Evolutionary conservation across 1,140 invertebrate genomes (phyloP).

Genomic region (Zaprionus nigranus): DNA sequence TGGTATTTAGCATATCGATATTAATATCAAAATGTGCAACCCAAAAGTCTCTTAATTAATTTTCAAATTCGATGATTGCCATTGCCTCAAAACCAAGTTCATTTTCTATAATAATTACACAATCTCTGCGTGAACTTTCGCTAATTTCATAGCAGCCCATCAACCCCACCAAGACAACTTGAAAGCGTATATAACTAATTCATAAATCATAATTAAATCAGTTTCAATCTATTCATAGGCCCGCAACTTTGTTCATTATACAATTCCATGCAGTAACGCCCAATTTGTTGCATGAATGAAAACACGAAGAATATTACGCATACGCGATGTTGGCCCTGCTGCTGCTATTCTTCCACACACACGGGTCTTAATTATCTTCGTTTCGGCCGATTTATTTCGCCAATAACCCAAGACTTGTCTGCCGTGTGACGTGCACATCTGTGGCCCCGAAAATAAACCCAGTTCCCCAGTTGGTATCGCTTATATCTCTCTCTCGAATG

Average conservation of each 20-base stretch:
- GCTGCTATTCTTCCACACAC: background rate
- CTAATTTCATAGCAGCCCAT: background rate
- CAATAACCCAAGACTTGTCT: constrained; percentile 7
- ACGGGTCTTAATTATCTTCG: constrained; percentile 13
- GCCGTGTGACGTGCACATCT: constrained; percentile 20
- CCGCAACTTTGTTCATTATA: background rate
- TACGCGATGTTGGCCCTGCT: constrained; percentile 20
- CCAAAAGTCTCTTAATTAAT: background rate
- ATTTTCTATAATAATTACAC: background rate
- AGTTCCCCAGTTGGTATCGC: constrained; percentile 28
- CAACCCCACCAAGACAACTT: background rate
- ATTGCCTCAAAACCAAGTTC: background rate
- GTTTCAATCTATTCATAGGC: background rate
- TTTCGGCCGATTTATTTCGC: constrained; percentile 24
- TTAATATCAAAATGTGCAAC: background rate
- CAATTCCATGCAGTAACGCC: background rate
- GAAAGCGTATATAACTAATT: constrained; percentile 3
- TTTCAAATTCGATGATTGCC: background rate
- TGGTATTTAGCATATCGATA: background rate
- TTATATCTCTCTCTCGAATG: constrained; percentile 15
- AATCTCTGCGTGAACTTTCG: background rate
- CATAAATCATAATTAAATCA: constrained; percentile 5
- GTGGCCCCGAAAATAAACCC: constrained; percentile 17
- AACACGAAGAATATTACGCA: constrained; percentile 8
- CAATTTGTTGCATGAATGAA: background rate